Evolutionary conservation across 2,797 vertebrate genomes (phyloP).

Genomic region (Choloepus didactylus): DNA sequence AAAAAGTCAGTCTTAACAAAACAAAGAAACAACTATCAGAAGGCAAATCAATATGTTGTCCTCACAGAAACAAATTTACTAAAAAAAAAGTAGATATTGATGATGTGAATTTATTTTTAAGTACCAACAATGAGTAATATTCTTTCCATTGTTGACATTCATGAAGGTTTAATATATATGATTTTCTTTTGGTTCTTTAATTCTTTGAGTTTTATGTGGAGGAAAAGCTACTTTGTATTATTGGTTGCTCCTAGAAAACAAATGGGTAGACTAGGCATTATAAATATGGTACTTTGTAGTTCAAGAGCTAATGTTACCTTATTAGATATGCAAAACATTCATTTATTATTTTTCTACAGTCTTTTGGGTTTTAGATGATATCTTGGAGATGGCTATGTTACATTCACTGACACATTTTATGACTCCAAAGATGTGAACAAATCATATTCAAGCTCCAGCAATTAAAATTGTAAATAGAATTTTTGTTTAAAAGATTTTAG

Average conservation of each 20-base stretch:
- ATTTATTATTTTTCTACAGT: conserved; percentile 1
- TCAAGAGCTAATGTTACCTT: conserved; percentile 30
- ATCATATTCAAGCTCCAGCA: background rate
- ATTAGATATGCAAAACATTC: background rate
- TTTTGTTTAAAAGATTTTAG: conserved; percentile 49
- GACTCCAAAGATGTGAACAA: conserved; percentile 14
- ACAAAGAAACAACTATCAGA: background rate
- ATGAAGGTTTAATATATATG: conserved; percentile 29
- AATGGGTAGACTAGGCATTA: background rate
- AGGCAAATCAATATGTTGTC: background rate
- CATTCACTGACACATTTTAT: background rate
- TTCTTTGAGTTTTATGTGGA: conserved; percentile 16
- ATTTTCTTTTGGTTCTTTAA: conserved; percentile 2
- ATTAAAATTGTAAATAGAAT: background rate
- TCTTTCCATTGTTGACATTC: conserved; percentile 37
- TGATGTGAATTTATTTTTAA: conserved; percentile 6
- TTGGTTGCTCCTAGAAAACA: conserved; percentile 11
- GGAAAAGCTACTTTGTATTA: background rate
- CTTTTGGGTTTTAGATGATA: background rate
- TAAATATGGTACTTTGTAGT: background rate
- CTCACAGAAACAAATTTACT: background rate
- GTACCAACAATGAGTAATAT: background rate
- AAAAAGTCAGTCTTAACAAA: background rate
- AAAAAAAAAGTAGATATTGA: background rate
- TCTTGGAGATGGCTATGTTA: background rate